Evolutionary conservation across 2,113 vertebrate genomes (phyloP).

Genomic region (Tychaedon coryphoeus): DNA sequence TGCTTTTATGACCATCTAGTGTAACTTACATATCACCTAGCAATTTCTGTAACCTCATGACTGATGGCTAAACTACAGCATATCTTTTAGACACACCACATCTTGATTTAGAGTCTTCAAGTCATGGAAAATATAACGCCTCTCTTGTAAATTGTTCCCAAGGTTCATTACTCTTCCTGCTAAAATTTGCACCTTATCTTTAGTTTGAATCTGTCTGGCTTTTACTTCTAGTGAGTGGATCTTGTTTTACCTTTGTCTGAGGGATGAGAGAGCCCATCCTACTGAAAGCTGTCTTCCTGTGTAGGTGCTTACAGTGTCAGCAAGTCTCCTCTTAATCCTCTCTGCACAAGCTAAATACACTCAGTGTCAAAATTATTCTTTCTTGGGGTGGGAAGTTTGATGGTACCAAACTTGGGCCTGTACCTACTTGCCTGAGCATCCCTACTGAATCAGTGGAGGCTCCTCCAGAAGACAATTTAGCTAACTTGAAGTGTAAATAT

Average conservation of each 20-base stretch:
- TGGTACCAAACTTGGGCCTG: background rate
- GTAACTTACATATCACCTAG: background rate
- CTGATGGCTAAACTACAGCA: background rate
- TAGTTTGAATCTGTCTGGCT: slow-evolving; percentile 26
- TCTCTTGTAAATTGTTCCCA: slow-evolving; percentile 4
- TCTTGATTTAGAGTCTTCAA: slow-evolving; percentile 28
- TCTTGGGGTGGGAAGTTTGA: background rate
- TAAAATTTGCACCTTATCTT: slow-evolving; percentile 52
- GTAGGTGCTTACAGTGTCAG: background rate
- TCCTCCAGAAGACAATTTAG: background rate
- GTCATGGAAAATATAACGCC: slow-evolving; percentile 24
- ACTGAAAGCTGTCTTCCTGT: background rate
- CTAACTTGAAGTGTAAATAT: background rate
- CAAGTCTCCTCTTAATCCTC: background rate
- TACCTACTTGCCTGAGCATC: background rate
- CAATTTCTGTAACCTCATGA: background rate
- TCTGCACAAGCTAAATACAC: background rate
- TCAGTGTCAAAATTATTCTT: background rate
- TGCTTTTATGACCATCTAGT: background rate
- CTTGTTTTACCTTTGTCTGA: slow-evolving; percentile 24
- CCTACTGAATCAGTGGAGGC: background rate
- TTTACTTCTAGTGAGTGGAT: background rate
- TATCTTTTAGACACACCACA: background rate
- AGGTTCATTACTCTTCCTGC: slow-evolving; percentile 1
- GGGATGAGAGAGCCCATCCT: background rate